phyloP scores from a whole-genome alignment of 2,888 invertebrate species.

The Xestoiulus laeticollis region DNA sequence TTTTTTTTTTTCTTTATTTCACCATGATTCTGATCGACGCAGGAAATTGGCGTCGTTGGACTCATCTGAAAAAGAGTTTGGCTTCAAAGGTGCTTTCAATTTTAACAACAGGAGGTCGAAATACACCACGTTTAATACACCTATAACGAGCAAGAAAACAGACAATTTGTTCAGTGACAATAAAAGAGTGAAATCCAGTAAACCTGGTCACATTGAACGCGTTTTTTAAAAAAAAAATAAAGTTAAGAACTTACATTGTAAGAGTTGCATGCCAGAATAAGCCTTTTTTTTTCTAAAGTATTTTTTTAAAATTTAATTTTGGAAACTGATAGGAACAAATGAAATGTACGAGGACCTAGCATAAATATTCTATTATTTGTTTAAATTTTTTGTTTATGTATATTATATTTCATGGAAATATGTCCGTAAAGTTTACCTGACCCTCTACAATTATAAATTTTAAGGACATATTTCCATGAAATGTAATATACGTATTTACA shows the following conservation, averaged over 20 bases:
- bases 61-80: neutral
- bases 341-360: too few relatives aligned
- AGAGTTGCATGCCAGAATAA: neutral
- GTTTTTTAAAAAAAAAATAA: neutral
- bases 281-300: too few relatives aligned
- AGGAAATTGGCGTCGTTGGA: constrained; percentile 9
- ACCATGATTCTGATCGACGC: neutral
- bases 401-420: too few relatives aligned
- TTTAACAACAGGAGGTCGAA: neutral
- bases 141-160: neutral
- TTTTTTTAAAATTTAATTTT: too few relatives aligned
- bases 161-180: neutral
- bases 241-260: neutral
- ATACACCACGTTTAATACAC: neutral
- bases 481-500: too few relatives aligned
- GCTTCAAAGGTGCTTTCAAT: neutral
- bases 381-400: too few relatives aligned
- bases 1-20: neutral
- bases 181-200: neutral
- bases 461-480: too few relatives aligned
- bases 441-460: too few relatives aligned
- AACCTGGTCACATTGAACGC: neutral
- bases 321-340: too few relatives aligned
- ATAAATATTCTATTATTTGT: too few relatives aligned
- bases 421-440: too few relatives aligned